Conservation (phyloP, 2,113 vertebrate species). For the Antigone vipio region DNA sequence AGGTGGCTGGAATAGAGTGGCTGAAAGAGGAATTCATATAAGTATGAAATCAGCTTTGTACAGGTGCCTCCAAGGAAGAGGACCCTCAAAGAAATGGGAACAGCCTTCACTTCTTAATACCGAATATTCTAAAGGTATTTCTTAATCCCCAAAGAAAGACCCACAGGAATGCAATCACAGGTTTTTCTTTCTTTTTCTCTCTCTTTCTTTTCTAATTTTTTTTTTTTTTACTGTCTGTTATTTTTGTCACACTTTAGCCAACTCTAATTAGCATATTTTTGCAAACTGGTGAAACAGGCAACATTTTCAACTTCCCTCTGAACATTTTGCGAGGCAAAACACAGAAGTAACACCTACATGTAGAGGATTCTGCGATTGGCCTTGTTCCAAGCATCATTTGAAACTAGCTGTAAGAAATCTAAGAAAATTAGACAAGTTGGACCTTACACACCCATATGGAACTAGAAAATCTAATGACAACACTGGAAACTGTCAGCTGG, state of each 20-base stretch:
- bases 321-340: constrained; percentile 52
- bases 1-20: neutral
- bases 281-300: constrained; percentile 1
- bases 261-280: constrained; percentile 21
- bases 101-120: neutral
- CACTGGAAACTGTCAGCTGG: constrained; percentile 11
- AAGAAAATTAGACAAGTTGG: neutral
- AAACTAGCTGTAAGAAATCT: constrained; percentile 10
- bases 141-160: neutral
- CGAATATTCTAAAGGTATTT: neutral
- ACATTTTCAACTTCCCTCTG: neutral
- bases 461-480: constrained; percentile 37
- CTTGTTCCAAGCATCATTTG: neutral
- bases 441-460: constrained; percentile 24
- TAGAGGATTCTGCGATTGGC: neutral
- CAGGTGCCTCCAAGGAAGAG: neutral
- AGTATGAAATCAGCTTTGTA: neutral
- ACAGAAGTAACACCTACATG: constrained; percentile 29
- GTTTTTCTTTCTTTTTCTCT: neutral
- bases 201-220: neutral
- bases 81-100: neutral
- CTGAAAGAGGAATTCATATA: neutral
- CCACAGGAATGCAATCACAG: neutral
- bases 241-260: constrained; percentile 8
- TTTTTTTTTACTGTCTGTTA: neutral